Percentiles rank a stretch among this genome's conserved stretches.
Conservation (phyloP, 2,113 vertebrate species). For the Muscicapa adusta region DNA sequence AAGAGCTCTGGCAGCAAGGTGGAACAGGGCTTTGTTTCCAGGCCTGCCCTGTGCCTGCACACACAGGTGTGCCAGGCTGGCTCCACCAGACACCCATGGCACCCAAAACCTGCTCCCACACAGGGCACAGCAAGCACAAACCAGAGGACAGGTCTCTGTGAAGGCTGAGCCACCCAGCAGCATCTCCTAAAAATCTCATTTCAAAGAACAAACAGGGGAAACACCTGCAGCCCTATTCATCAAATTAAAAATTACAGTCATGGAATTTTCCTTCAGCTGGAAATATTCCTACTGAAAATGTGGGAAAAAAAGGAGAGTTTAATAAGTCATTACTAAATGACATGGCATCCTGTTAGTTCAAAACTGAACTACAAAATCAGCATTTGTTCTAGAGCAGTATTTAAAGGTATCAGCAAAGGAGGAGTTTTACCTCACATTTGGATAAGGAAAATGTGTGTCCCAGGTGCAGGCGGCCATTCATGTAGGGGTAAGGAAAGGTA, state of each 20-base stretch:
- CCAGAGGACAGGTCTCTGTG: background rate
- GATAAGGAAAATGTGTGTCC: conserved; percentile 95
- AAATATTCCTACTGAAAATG: background rate
- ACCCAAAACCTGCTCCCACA: background rate
- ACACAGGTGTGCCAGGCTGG: background rate
- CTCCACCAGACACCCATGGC: background rate
- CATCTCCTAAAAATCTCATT: background rate
- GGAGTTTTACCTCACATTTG: conserved; percentile 90
- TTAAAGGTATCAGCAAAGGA: background rate
- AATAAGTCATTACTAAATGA: background rate
- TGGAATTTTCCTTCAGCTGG: background rate
- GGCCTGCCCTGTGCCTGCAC: background rate
- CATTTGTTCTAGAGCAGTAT: background rate
- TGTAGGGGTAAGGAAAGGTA: conserved; percentile 96
- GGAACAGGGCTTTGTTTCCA: fast-evolving
- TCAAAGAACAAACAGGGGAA: background rate
- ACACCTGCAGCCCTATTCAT: background rate
- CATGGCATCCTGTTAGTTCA: background rate
- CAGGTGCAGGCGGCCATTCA: conserved; percentile 96
- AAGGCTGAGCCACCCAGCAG: background rate
- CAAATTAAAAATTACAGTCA: background rate
- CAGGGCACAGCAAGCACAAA: background rate
- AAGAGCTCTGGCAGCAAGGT: background rate
- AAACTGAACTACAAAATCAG: background rate
- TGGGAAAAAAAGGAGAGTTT: fast-evolving